Evolutionary conservation across 2,888 invertebrate genomes (phyloP), one percentile per base, ranked within the genome.

Genomic region (Drosophila putrida): DNA sequence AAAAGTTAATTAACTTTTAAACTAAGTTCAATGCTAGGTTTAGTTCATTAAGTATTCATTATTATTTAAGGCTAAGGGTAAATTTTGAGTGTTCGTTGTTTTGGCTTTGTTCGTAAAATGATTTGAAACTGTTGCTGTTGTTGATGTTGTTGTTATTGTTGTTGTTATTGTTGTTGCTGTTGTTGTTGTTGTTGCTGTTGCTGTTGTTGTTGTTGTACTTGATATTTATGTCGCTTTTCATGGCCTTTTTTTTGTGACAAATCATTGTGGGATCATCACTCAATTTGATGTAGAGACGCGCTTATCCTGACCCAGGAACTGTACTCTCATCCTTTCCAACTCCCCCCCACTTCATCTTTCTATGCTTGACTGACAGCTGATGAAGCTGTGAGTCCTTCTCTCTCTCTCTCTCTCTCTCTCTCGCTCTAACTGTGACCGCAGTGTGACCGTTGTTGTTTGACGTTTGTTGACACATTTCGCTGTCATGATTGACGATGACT

Each of bases 181-280:
- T 43, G 36, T 36, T 44, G 33, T 39, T 41, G 38, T 61, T 46
- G 43, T 51, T 77, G 80, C 78, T 43, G 39, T 35, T 44, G 31
- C 35, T 59, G 36, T 38, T 46, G 28, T 36, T n/a, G 47, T 15
- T 53, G 41, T 33, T 13, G 54, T 43, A 33, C 36, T 62, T 46
- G 11, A 46, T 46, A 39, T 55, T 62, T 39, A 55, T 62, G 47
- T 55, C 41, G 50, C 44, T 50, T 51, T 63, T 51, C 20, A 13
- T 55, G 46, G 60, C 62, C 31, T 66, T 49, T 60, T 60, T 66
- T 77, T 83, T 86, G 72, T 80, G 83, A 80, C 88, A 73, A 78
- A 82, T 88, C 89, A 89, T 89, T 72, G 84, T 72, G 53, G 65
- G 66, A 78, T 80, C 88, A 88, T 88, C 85, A 89, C 67, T 88